Conservation (phyloP, 2,113 vertebrate genomes). For the Colaptes auratus region DNA sequence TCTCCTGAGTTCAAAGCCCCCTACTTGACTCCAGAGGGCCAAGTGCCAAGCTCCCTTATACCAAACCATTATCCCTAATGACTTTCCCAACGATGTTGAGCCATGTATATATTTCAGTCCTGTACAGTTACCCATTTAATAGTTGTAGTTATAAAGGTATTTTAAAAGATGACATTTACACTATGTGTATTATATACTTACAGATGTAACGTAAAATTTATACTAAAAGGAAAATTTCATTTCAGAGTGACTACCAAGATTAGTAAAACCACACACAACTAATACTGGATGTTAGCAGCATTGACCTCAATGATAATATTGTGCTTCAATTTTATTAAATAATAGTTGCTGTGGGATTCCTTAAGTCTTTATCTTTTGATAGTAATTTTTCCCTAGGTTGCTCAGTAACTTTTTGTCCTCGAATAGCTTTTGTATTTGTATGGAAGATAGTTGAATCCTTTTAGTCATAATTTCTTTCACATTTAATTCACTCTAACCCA, state of each 20-base stretch:
- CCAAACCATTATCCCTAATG: too few species aligned
- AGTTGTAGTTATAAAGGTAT: background rate
- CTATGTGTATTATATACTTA: background rate
- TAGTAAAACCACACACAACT: background rate
- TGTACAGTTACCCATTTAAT: background rate
- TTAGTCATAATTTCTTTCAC: background rate
- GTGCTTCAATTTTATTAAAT: background rate
- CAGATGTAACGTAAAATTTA: background rate
- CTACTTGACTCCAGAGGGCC: too few species aligned
- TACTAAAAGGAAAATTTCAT: background rate
- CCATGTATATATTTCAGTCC: too few species aligned
- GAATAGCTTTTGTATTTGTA: background rate
- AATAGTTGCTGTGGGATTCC: background rate
- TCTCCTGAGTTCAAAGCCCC: too few species aligned
- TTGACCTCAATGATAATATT: background rate
- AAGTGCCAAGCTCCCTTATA: too few species aligned
- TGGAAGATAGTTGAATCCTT: background rate
- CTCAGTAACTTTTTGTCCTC: background rate
- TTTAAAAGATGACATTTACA: background rate
- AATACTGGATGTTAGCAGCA: background rate
- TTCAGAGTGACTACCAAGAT: background rate
- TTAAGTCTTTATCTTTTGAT: background rate
- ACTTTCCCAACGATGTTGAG: too few species aligned
- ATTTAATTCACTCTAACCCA: background rate
- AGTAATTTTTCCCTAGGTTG: background rate